Evolutionary conservation across 2,113 vertebrate species (phyloP).

Genomic region (Calidris pugnax): DNA sequence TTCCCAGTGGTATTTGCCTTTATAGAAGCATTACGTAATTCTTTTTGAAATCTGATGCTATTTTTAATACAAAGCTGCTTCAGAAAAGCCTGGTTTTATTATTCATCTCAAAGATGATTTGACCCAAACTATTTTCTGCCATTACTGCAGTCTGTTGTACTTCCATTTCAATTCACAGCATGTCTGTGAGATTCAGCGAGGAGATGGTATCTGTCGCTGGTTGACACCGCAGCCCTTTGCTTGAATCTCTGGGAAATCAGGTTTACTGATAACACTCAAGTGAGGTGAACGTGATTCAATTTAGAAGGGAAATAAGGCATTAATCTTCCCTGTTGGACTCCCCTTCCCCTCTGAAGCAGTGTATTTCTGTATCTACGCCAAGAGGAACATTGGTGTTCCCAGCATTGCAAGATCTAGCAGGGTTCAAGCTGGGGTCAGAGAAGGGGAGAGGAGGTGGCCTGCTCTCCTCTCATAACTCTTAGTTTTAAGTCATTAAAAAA

Average conservation of each 20-base stretch:
- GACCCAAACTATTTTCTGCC: background rate
- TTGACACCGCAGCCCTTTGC: background rate
- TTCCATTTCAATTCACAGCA: background rate
- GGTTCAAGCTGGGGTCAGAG: background rate
- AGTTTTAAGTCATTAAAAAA: background rate
- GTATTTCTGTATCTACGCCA: background rate
- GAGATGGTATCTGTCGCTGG: background rate
- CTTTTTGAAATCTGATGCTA: background rate
- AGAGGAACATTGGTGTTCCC: background rate
- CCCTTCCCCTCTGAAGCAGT: background rate
- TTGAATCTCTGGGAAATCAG: background rate
- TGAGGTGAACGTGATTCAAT: background rate
- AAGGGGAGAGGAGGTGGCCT: background rate
- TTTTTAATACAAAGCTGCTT: background rate
- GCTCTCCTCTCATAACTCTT: background rate
- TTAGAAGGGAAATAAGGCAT: background rate
- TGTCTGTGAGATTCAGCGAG: background rate
- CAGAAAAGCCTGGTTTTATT: background rate
- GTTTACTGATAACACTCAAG: slow-evolving; percentile 13
- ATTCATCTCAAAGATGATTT: background rate
- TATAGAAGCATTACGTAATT: background rate
- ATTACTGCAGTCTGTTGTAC: background rate
- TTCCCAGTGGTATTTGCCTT: background rate
- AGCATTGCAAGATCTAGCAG: background rate
- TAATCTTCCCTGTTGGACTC: background rate